phyloP scores from a whole-genome alignment of 2,888 invertebrate genomes.

The Sinhomidia bicolor region DNA sequence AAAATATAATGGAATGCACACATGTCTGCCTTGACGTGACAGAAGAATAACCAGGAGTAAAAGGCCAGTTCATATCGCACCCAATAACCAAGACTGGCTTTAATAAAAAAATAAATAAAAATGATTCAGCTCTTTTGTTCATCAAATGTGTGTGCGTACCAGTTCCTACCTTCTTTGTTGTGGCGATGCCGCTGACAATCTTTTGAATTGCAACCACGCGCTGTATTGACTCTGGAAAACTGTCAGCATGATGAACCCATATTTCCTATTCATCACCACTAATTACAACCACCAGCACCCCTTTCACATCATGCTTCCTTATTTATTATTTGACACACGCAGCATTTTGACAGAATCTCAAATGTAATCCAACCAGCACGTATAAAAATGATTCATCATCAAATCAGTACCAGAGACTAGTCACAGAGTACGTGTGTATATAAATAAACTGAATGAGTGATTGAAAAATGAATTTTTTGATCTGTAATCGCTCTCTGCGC shows the following conservation, averaged over 20 bases:
- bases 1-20: constrained; percentile 33
- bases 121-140: constrained; percentile 38
- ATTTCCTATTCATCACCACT: constrained; percentile 44
- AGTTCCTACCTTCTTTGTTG: background rate
- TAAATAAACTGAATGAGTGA: constrained; percentile 9
- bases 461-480: constrained; percentile 39
- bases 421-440: background rate
- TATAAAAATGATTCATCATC: constrained; percentile 36
- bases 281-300: constrained; percentile 33
- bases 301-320: constrained; percentile 52
- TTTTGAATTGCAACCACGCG: background rate
- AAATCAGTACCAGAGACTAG: background rate
- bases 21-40: constrained; percentile 45
- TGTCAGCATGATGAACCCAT: constrained; percentile 45
- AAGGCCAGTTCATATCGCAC: constrained; percentile 16
- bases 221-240: constrained; percentile 22
- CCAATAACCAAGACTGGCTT: constrained; percentile 26
- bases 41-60: background rate
- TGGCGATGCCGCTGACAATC: constrained; percentile 2
- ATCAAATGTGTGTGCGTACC: constrained; percentile 12
- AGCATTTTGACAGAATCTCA: constrained; percentile 35
- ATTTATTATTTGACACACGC: constrained; percentile 41
- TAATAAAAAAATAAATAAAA: constrained; percentile 21
- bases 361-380: background rate
- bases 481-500: background rate